Conservation (phyloP, 2,113 vertebrate species). For the Sinocyclocheilus anophthalmus region DNA sequence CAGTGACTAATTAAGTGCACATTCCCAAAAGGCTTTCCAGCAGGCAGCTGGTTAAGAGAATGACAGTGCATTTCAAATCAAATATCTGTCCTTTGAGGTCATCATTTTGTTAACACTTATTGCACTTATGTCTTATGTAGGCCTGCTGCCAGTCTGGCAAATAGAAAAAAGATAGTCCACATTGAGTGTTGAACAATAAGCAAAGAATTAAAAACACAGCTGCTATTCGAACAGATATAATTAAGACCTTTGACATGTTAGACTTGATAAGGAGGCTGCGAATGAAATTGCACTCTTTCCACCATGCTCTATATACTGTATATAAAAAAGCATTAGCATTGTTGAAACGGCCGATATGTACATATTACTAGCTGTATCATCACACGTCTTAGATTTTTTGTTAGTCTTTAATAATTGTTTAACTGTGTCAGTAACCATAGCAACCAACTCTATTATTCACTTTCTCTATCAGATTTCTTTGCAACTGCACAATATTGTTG, state of each 20-base stretch:
- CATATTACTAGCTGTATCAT: background rate
- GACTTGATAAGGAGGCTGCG: background rate
- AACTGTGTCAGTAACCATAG: constrained; percentile 7
- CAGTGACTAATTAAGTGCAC: constrained; percentile 13
- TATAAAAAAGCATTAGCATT: background rate
- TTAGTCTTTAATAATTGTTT: background rate
- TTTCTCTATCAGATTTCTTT: background rate
- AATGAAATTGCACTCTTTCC: background rate
- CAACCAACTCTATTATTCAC: background rate
- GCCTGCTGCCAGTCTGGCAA: background rate
- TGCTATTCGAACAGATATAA: background rate
- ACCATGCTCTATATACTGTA: background rate
- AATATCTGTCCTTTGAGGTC: background rate
- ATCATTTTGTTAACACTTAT: background rate
- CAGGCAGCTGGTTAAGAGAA: constrained; percentile 9
- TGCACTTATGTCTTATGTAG: background rate
- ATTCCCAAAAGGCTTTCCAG: constrained; percentile 16
- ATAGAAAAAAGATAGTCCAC: background rate
- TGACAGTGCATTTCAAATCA: background rate
- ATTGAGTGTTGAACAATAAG: background rate
- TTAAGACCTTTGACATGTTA: background rate
- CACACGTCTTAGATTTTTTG: background rate
- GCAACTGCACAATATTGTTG: background rate
- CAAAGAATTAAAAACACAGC: background rate
- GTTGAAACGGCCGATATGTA: background rate